Base-by-base conservation (phyloP, 1,140 invertebrate genomes). In the Drosophila repletoides region DNA sequence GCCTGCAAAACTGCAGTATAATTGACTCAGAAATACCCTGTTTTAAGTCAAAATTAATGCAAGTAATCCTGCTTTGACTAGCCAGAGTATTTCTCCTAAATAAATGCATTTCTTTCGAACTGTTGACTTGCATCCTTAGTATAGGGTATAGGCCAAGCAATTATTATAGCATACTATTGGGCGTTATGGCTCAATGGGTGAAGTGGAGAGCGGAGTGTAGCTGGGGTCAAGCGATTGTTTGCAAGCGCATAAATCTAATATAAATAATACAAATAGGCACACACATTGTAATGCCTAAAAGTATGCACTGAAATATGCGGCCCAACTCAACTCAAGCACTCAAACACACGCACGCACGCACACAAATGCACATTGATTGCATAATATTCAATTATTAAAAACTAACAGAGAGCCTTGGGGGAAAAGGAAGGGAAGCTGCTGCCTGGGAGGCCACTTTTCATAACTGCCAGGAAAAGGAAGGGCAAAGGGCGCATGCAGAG, bases 361-460 rank as follows among this genome's bases (percentile, higher is more conserved):
- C 29, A 24, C 14, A 60, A 31, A 52, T 17, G 41, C 36, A 36
- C 69, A 76, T 77, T 63, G 61, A 75, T 86, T 86, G 75, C 76
- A 79, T 76, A 80, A 80, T 72, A 64, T 81, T 76, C 79, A 81
- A 84, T 80, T 86, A 76, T 73, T 84, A 74, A 74, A 74, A 70
- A 58, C 66, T 26, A 73, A 70, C 66, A 70, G 34, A 46, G 46
- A 19, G 58, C 29, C n/a, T 19, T 21, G 31, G 33, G 9, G n/a
- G 34, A n/a, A 38, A 14, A 12, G 45, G 2, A 14, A 9, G 29
- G 12, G 58, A 5, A 9, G 19, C 21, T 22, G 26, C 34, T 9
- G 43, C 14, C 22, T 43, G 34, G 51, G 60, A 63, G 77, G 72
- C 63, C 68, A 79, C 66, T 79, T 86, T 72, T 84, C 79, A 84